phyloP scores from a whole-genome alignment of 2,888 invertebrate species.

The Temnothorax unifasciatus region DNA sequence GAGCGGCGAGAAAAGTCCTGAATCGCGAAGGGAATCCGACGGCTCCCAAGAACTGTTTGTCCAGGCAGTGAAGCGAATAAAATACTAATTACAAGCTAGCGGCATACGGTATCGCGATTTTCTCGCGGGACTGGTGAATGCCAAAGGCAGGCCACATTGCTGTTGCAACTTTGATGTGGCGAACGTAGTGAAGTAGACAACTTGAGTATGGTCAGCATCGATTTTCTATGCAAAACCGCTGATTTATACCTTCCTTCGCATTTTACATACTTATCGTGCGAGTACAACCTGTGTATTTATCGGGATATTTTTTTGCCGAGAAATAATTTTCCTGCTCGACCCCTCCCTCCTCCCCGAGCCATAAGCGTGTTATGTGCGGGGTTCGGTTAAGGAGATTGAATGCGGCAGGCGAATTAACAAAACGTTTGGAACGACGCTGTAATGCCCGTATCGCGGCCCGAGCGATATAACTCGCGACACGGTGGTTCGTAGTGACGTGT shows the following conservation, averaged over 20 bases:
- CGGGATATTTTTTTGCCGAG: background rate
- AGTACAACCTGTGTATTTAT: background rate
- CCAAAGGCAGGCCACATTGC: background rate
- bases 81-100: conserved; percentile 33
- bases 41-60: conserved; percentile 12
- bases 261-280: conserved; percentile 15
- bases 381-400: too few relatives aligned
- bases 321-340: conserved; percentile 1
- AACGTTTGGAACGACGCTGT: too few relatives aligned
- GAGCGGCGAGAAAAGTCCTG: background rate
- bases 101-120: background rate
- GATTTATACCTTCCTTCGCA: conserved; percentile 20
- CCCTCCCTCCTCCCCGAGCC: background rate
- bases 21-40: background rate
- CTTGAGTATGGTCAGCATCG: background rate
- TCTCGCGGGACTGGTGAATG: conserved; percentile 26
- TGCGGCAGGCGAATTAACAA: too few relatives aligned
- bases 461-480: too few relatives aligned
- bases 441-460: too few relatives aligned
- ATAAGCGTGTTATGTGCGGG: too few relatives aligned
- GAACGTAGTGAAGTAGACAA: background rate
- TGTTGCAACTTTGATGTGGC: conserved; percentile 24
- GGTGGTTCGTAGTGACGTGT: too few relatives aligned
- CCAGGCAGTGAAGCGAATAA: conserved; percentile 22
- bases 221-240: conserved; percentile 11